These are phyloP conservation scores for Sphyrna mokarran DNA, from an alignment of 2,113 vertebrate species.

Conservation along the genomic window DNA sequence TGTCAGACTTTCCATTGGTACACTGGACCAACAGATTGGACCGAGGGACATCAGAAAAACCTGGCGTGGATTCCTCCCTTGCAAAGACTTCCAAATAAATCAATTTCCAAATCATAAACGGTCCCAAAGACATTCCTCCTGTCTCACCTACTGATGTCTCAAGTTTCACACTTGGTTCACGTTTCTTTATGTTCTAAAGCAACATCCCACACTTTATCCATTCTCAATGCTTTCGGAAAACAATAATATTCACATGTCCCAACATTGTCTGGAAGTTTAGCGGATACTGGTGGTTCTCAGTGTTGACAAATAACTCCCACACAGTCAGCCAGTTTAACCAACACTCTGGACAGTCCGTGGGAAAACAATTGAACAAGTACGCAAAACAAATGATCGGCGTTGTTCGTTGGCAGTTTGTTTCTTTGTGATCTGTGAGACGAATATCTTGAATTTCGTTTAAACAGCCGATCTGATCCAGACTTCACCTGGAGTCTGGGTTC, in stretches of 20 bases:
- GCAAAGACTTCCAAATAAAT: neutral
- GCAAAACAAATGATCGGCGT: neutral
- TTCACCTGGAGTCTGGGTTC: neutral
- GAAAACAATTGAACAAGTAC: neutral
- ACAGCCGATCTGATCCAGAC: neutral
- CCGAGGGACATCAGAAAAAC: neutral
- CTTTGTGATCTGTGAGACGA: neutral
- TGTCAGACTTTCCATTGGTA: constrained; percentile 22
- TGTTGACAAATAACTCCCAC: neutral
- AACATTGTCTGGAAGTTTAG: no score
- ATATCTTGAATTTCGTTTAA: neutral
- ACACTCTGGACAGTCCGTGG: neutral
- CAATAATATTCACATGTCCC: no score
- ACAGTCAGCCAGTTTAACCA: neutral
- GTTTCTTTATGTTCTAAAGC: no score
- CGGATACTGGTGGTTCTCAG: neutral
- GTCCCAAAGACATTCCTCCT: no score
- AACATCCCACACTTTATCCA: no score
- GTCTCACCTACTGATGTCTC: no score
- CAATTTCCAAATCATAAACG: no score
- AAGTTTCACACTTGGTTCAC: no score
- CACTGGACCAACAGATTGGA: neutral
- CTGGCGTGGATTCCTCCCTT: neutral
- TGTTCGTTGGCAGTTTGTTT: neutral
- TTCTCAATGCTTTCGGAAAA: no score